Percentiles rank a stretch among this genome's conserved stretches.
These are phyloP conservation scores for Eidolon dupreanum DNA, from an alignment of 2,797 vertebrate genomes.

Conservation along the genomic window DNA sequence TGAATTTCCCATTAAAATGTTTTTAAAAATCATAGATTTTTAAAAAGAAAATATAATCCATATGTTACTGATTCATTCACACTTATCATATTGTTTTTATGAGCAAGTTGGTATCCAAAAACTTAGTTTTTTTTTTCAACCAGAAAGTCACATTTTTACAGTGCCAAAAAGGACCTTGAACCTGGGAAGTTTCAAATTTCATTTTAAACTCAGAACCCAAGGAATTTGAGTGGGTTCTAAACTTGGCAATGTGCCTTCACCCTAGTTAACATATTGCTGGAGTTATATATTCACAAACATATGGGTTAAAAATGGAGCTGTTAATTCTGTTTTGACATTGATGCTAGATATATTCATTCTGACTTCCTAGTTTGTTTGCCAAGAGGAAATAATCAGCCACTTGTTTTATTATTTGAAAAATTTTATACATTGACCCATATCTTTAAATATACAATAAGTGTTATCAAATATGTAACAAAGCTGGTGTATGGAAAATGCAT, in stretches of 20 bases:
- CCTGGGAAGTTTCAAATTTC: conserved; percentile 77
- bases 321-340: conserved; percentile 78
- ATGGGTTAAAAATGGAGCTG: conserved; percentile 72
- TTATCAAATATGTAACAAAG: conserved; percentile 80
- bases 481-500: conserved; percentile 69
- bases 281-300: conserved; percentile 64
- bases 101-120: conserved; percentile 72
- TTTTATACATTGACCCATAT: conserved; percentile 68
- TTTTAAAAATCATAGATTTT: conserved; percentile 63
- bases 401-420: conserved; percentile 74
- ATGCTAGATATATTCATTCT: conserved; percentile 68
- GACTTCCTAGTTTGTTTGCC: conserved; percentile 68
- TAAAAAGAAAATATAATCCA: conserved; percentile 77
- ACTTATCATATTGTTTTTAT: conserved; percentile 78
- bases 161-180: conserved; percentile 67
- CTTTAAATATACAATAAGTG: conserved; percentile 76
- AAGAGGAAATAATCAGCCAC: conserved; percentile 71
- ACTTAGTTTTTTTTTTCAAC: conserved; percentile 27
- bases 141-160: conserved; percentile 78
- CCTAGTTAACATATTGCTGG: conserved; percentile 74
- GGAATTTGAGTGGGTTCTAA: conserved; percentile 77
- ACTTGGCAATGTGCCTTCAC: conserved; percentile 73
- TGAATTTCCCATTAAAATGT: conserved; percentile 72
- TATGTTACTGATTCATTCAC: conserved; percentile 79
- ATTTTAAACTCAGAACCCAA: conserved; percentile 75